Conservation (phyloP, 2,113 vertebrate species). For the Opisthocomus hoazin region DNA sequence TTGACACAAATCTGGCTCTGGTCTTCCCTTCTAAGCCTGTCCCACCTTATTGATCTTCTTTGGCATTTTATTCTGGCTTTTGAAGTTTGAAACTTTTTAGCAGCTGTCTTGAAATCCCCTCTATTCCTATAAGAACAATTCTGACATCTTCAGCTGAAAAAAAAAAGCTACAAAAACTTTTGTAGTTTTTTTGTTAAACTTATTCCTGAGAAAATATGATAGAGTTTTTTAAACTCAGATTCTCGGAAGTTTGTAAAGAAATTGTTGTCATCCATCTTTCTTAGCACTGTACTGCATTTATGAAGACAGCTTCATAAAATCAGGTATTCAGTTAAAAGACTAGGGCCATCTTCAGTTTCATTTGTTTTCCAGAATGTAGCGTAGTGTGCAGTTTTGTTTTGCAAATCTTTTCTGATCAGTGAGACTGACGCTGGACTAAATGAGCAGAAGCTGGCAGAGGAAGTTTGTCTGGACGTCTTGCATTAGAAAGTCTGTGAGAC, state of each 20-base stretch:
- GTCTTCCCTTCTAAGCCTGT: not conserved
- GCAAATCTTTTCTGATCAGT: not conserved
- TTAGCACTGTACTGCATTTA: not conserved
- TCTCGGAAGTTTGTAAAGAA: not conserved
- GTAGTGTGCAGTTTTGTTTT: not conserved
- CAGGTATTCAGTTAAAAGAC: not conserved
- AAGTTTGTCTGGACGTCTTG: not conserved
- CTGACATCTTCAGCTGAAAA: not conserved
- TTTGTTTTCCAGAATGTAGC: not conserved
- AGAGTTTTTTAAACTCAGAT: not conserved
- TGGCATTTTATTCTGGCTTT: not conserved
- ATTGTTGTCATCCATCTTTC: not conserved
- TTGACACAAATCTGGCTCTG: not conserved
- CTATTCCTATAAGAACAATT: not conserved
- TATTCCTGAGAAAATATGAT: not conserved
- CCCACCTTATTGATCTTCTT: not conserved
- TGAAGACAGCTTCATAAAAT: not conserved
- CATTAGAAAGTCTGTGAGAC: not conserved
- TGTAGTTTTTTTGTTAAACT: not conserved
- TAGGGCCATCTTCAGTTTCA: not conserved
- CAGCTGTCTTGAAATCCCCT: not conserved
- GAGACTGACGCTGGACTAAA: not conserved
- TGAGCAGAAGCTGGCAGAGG: not conserved
- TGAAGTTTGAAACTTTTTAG: not conserved
- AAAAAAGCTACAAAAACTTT: no score